These are phyloP conservation scores for Nephrotoma flavescens DNA, from an alignment of 2,888 invertebrate genomes.

Conservation along the genomic window DNA sequence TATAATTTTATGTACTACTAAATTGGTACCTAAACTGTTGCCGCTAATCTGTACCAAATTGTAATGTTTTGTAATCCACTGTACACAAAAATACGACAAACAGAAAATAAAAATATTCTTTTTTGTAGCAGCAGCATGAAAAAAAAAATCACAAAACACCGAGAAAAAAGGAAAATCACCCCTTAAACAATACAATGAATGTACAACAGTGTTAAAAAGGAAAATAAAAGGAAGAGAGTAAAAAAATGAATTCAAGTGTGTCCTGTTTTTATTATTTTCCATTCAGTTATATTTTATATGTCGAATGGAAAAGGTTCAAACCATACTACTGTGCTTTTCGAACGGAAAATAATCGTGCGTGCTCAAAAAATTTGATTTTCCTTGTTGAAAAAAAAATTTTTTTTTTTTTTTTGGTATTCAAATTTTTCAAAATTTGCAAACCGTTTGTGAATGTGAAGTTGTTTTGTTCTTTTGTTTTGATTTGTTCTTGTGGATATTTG, in stretches of 20 bases:
- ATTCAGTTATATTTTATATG: slow-evolving; percentile 1
- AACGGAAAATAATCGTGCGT: not conserved
- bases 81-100: not conserved
- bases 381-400: not conserved
- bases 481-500: not conserved
- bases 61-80: not conserved
- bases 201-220: not conserved
- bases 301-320: not conserved
- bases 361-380: not conserved
- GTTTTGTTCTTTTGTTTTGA: not conserved
- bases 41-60: not conserved
- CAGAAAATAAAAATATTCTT: not conserved
- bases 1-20: not conserved
- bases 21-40: not conserved
- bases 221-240: not conserved
- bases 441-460: not conserved
- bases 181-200: slow-evolving; percentile 1
- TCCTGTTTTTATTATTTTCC: slow-evolving; percentile 1
- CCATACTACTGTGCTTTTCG: not conserved
- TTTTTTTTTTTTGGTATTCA: not conserved
- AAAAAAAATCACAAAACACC: not conserved
- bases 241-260: slow-evolving; percentile 3
- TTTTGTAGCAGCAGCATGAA: not conserved
- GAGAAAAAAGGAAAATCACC: not conserved
- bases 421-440: not conserved